These are phyloP conservation scores for Danio jaintianensis DNA, from an alignment of 2,797 vertebrate species.

Conservation along the genomic window DNA sequence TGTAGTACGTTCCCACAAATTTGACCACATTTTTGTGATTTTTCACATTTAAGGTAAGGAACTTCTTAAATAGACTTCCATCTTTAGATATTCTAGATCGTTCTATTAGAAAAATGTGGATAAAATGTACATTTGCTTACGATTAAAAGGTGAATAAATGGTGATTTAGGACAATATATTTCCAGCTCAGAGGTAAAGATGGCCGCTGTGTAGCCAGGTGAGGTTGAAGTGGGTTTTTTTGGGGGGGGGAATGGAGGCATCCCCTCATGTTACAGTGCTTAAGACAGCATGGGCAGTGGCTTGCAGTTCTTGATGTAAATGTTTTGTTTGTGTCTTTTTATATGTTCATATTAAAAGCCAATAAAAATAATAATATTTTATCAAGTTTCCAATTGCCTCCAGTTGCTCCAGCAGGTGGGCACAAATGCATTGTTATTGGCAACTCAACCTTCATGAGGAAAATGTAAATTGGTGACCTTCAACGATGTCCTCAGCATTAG, in stretches of 20 bases:
- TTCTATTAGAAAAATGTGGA: conserved; percentile 32
- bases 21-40: conserved; percentile 30
- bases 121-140: conserved; percentile 45
- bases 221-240: conserved; percentile 56
- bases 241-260: conserved; percentile 66
- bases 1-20: conserved; percentile 23
- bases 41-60: conserved; percentile 38
- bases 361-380: conserved; percentile 87
- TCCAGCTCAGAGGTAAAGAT: conserved; percentile 28
- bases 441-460: conserved; percentile 64
- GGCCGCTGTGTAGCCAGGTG: conserved; percentile 68
- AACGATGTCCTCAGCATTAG: conserved; percentile 38
- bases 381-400: conserved; percentile 82
- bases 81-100: conserved; percentile 18
- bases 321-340: conserved; percentile 81
- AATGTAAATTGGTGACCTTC: conserved; percentile 34
- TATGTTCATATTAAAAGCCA: conserved; percentile 87
- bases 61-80: conserved; percentile 37
- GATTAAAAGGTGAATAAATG: conserved; percentile 23
- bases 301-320: conserved; percentile 84
- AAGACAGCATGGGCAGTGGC: conserved; percentile 82
- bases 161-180: conserved; percentile 31
- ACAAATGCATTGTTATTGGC: conserved; percentile 65
- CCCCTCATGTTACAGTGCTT: conserved; percentile 74
- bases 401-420: conserved; percentile 73